phyloP scores from a whole-genome alignment of 2,797 vertebrate species.

The Myotis daubentonii region DNA sequence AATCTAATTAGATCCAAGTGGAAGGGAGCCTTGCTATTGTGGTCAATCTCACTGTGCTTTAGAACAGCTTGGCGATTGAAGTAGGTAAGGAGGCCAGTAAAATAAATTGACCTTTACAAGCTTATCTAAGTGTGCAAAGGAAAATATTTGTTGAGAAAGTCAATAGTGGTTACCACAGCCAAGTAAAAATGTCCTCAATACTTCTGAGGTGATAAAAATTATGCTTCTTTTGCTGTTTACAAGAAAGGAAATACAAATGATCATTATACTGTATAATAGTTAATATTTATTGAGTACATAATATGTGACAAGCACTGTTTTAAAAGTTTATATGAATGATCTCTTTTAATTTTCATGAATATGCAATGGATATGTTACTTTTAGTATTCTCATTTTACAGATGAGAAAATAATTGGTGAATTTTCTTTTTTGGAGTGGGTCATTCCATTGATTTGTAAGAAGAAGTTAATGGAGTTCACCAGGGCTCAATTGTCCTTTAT shows the following conservation, averaged over 20 bases:
- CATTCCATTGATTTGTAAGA: constrained; percentile 19
- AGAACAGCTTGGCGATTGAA: neutral
- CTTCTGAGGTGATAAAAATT: neutral
- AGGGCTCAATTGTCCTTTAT: neutral
- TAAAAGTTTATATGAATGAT: neutral
- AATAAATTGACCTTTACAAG: constrained; percentile 14
- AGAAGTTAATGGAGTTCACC: neutral
- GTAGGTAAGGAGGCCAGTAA: neutral
- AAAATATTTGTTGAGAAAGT: constrained; percentile 50
- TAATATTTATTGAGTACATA: neutral
- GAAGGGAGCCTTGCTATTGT: neutral
- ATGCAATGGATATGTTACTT: neutral
- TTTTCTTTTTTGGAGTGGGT: neutral
- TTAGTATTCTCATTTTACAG: constrained; percentile 23
- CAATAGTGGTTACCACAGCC: neutral
- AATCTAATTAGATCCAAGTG: constrained; percentile 59
- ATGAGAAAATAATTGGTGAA: neutral
- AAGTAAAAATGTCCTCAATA: constrained; percentile 26
- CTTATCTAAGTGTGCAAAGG: neutral
- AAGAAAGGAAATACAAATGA: neutral
- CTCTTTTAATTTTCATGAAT: constrained; percentile 1
- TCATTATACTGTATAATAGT: neutral
- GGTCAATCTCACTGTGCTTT: neutral
- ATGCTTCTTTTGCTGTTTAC: neutral
- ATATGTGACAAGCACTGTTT: neutral